Base-by-base conservation (phyloP, 2,888 invertebrate species). In the Eretmocerus hayati region DNA sequence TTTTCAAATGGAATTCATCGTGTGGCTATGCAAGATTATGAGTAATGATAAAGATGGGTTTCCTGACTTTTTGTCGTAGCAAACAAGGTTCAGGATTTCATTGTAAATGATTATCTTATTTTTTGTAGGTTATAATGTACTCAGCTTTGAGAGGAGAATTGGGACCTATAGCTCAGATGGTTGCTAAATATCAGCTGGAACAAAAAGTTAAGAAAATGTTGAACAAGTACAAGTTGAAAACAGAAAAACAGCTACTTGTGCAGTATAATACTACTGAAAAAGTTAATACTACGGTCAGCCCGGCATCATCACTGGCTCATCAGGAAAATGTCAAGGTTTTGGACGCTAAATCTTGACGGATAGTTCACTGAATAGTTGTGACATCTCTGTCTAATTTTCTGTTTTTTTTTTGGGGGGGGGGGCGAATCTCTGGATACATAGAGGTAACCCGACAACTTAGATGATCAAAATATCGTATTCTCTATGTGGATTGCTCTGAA, bases 91-190 rank as follows among this genome's bases (percentile, higher is more conserved):
- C 26, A 26, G 26, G 6, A 26, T 26, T 26, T 11, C 8, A 9
- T 26, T 26, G 26, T 1, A 26, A 6, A 26, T 26, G 26, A 26
- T 26, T 6, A 26, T 26, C 26, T 26, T 26, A 9, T 26, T 13
- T 20, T 42, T 43, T 9, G 11, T 19, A 68, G 66, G 62, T 58
- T 8, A 62, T 62, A 57, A 31, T 65, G 5, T 48, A 38, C 20
- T 60, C 67, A 11, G 69, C 70, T 3, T 65, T 69, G 61, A 65
- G 55, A 52, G 69, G 68, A n/a, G 65, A 71, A 3, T 54, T 68
- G 9, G 69, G 71, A 1, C 65, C 67, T 5, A 58, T 63, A 58
- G 64, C 68, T n/a, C 66, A 69, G 54, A 59, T 65, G 6, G 53
- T 69, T 4, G 69, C 67, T 0, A 65, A 64, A 48, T 61, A 67